These are phyloP conservation scores for Diplolepis rosae DNA, from an alignment of 2,888 invertebrate genomes.

Conservation along the genomic window DNA sequence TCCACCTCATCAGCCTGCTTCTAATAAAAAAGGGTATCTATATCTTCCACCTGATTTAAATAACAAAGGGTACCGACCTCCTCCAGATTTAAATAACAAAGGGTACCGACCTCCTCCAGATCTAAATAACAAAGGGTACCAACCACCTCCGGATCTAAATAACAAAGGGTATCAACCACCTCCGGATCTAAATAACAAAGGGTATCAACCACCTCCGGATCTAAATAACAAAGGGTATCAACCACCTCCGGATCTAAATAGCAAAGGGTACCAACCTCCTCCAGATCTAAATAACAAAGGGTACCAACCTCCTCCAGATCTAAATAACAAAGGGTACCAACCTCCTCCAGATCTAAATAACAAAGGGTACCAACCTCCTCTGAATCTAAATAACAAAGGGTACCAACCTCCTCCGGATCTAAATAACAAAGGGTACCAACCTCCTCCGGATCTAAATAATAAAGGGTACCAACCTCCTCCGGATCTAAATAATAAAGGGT, in stretches of 20 bases:
- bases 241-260: neutral
- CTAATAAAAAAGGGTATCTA: neutral
- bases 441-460: too few species aligned
- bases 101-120: neutral
- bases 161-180: neutral
- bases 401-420: neutral
- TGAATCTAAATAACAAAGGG: neutral
- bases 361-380: neutral
- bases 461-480: too few species aligned
- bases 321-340: neutral
- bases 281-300: neutral
- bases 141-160: neutral
- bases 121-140: neutral
- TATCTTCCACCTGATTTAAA: neutral
- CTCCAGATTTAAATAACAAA: neutral
- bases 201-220: slow-evolving; percentile 8
- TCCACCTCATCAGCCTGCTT: neutral
- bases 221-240: neutral
- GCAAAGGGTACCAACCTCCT: neutral
- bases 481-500: too few species aligned
- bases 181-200: neutral
- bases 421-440: neutral
- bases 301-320: neutral
- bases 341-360: neutral
- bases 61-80: neutral